Conservation (phyloP, 2,888 invertebrate genomes). For the Erebia epiphron region DNA sequence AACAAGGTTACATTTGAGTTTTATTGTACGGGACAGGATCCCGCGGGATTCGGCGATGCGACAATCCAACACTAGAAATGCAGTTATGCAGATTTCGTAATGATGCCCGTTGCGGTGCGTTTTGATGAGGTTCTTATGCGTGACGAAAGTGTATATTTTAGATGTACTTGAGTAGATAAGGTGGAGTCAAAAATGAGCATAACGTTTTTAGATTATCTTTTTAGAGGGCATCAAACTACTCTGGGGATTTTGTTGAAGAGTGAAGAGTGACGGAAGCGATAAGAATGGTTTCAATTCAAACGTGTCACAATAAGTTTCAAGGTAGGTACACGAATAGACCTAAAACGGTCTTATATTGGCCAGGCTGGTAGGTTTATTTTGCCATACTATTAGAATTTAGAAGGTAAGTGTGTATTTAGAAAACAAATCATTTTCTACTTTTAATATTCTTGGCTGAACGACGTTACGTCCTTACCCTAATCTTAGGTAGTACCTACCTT, state of each 20-base stretch:
- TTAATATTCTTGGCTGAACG: too few species aligned
- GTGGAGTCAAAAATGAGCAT: not conserved
- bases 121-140: constrained; percentile 53
- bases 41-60: constrained; percentile 61
- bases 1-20: constrained; percentile 40
- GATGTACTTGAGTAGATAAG: constrained; percentile 20
- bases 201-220: not conserved
- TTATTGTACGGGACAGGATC: constrained; percentile 44
- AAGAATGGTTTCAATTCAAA: not conserved
- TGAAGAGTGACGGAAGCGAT: not conserved
- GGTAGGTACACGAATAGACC: too few species aligned
- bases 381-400: too few species aligned
- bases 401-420: too few species aligned
- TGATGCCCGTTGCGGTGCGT: constrained; percentile 59
- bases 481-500: too few species aligned
- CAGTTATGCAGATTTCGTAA: constrained; percentile 75
- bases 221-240: not conserved
- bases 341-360: too few species aligned
- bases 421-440: too few species aligned
- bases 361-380: too few species aligned
- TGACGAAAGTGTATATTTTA: constrained; percentile 37
- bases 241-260: not conserved
- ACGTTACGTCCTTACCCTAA: too few species aligned
- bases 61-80: constrained; percentile 65
- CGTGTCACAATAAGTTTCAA: not conserved